Conservation (phyloP, 2,113 vertebrate species). For the Callorhinus ursinus region DNA sequence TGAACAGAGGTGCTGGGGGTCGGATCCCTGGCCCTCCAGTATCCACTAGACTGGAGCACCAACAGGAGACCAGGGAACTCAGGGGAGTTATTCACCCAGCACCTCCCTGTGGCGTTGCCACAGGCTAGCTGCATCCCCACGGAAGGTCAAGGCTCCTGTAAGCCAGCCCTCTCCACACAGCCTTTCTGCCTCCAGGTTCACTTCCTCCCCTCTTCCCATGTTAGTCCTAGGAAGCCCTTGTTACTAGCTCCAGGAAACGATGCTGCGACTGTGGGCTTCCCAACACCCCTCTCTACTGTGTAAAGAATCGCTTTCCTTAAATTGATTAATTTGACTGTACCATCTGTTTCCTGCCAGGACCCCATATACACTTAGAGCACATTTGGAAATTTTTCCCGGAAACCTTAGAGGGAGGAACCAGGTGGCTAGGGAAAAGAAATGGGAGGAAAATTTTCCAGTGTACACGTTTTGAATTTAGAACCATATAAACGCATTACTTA, state of each 20-base stretch:
- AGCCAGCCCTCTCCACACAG: background rate
- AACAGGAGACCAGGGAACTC: background rate
- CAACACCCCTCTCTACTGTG: background rate
- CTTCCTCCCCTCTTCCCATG: no score
- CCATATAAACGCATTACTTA: background rate
- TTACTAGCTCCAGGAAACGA: background rate
- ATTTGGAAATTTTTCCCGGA: background rate
- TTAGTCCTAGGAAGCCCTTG: background rate
- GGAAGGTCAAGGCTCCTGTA: background rate
- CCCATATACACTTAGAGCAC: background rate
- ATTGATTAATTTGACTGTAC: background rate
- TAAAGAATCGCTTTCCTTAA: slow-evolving; percentile 17
- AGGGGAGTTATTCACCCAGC: background rate
- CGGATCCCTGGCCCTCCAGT: background rate
- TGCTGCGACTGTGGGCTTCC: background rate
- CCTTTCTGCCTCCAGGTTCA: background rate
- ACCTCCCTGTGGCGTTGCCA: background rate
- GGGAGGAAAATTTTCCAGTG: background rate
- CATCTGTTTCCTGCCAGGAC: background rate
- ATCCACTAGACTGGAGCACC: background rate
- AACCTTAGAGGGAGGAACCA: background rate
- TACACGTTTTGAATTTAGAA: slow-evolving; percentile 34
- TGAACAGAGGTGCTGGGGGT: background rate
- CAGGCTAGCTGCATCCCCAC: background rate
- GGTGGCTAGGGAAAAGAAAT: background rate